These are phyloP conservation scores for Catostomus latipinnis DNA, from an alignment of 2,797 vertebrate species.

Conservation along the genomic window DNA sequence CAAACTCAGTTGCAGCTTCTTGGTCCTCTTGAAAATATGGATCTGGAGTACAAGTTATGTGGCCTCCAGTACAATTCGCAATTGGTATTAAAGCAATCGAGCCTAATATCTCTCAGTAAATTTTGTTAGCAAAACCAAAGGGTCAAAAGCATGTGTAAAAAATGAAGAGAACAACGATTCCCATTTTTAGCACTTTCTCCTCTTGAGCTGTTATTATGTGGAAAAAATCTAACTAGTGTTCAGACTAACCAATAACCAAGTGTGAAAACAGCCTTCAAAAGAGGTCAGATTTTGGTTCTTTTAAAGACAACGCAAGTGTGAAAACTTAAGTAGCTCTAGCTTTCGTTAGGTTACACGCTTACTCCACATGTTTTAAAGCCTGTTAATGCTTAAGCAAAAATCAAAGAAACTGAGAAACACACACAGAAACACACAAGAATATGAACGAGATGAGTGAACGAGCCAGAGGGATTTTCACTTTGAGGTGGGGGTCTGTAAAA, in stretches of 20 bases:
- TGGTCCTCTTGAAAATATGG: too few relatives aligned
- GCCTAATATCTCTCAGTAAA: not conserved
- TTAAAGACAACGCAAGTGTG: not conserved
- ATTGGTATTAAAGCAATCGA: constrained; percentile 2
- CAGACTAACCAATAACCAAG: too few relatives aligned
- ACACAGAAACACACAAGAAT: not conserved
- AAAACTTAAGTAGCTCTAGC: constrained; percentile 14
- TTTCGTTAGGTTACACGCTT: not conserved
- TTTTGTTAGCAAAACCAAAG: too few relatives aligned
- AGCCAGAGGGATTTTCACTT: not conserved
- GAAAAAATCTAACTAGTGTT: too few relatives aligned
- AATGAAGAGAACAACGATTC: too few relatives aligned
- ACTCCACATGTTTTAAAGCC: not conserved
- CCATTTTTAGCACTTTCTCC: too few relatives aligned
- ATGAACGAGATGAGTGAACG: not conserved
- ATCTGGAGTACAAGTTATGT: not conserved
- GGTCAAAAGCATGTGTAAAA: too few relatives aligned
- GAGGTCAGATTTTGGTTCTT: too few relatives aligned
- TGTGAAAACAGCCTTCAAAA: too few relatives aligned
- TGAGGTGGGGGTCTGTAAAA: constrained; percentile 47
- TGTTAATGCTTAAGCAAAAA: not conserved
- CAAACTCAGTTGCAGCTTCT: not conserved
- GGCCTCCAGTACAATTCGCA: not conserved
- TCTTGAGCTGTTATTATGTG: too few relatives aligned
- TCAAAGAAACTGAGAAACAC: constrained; percentile 11